Percentiles rank a stretch among this genome's conserved stretches.
phyloP scores from a whole-genome alignment of 2,797 vertebrate species.

The Lemur catta region DNA sequence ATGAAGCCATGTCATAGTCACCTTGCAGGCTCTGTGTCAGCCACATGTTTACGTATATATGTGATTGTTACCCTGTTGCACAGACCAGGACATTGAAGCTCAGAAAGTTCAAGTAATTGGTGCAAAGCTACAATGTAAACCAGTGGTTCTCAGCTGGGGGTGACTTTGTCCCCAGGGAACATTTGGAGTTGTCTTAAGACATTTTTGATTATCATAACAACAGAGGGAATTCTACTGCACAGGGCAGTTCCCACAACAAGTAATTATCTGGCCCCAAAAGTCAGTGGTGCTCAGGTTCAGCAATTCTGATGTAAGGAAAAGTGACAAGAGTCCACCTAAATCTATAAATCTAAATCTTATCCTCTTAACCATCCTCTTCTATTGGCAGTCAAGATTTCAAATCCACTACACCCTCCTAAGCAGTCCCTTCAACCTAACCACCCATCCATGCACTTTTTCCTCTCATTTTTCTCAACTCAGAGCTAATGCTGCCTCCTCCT shows the following conservation, averaged over 20 bases:
- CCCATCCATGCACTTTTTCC: accelerated
- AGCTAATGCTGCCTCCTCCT: neutral
- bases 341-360: neutral
- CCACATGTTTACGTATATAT: accelerated
- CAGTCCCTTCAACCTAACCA: too few species aligned
- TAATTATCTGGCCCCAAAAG: neutral
- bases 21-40: neutral
- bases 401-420: neutral
- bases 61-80: neutral
- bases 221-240: neutral
- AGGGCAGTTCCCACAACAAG: neutral
- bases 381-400: neutral
- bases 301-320: neutral
- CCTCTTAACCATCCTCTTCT: neutral
- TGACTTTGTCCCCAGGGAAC: neutral
- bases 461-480: neutral
- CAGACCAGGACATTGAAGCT: neutral
- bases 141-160: neutral
- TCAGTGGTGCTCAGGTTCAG: neutral
- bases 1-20: neutral
- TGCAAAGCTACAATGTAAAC: neutral
- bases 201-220: neutral
- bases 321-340: neutral
- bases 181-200: neutral
- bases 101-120: neutral